Evolutionary conservation across 1,140 invertebrate genomes (phyloP), one percentile per base, ranked within the genome.

Genomic region (Drosophila ananassae): DNA sequence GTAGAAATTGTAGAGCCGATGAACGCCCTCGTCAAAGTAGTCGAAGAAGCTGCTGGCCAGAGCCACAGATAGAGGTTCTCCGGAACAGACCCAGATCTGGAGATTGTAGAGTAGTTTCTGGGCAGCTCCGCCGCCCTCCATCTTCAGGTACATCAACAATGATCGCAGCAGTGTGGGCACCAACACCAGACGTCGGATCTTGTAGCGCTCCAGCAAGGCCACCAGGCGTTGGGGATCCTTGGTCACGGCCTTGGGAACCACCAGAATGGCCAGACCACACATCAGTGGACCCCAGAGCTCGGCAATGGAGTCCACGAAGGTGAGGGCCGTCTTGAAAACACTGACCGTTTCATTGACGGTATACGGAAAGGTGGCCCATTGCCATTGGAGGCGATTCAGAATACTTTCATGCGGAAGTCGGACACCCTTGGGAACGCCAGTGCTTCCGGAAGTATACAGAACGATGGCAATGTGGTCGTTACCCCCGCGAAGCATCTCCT

Each of bases 361-460:
- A 81, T 94, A 98, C 0, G 97, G 96, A 75, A 97, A 95, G 0
- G 93, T 93, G 8, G 94, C 92, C 95, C 97, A 97, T 91, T 98
- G 97, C 97, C 97, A 98, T 77, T 94, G 93, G 3, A 98, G 91
- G 5, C 97, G 94, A 79, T 97, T 97, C 72, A 97, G 92, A 6
- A 97, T 93, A 0, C 95, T 95, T n/a, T 93, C 93, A 81, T 98
- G 97, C 0, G 96, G 94, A 5, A 98, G 91, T 74, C 97, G 94
- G 1, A 98, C 97, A 12, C 96, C 98, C 95, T 98, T 98, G 2
- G 98, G 97, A 41, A 96, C 93, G 46, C 98, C 98, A 8, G 97
- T 98, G 89, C 97, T 98, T 37, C 98, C 98, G 48, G 97, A 98
- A 48, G 98, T 99, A 82, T 98, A 98, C 3, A 98, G 93, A 39